Percentiles rank a stretch among this genome's conserved stretches.
phyloP scores from a whole-genome alignment of 2,113 vertebrate genomes.

The Cichladusa arquata region DNA sequence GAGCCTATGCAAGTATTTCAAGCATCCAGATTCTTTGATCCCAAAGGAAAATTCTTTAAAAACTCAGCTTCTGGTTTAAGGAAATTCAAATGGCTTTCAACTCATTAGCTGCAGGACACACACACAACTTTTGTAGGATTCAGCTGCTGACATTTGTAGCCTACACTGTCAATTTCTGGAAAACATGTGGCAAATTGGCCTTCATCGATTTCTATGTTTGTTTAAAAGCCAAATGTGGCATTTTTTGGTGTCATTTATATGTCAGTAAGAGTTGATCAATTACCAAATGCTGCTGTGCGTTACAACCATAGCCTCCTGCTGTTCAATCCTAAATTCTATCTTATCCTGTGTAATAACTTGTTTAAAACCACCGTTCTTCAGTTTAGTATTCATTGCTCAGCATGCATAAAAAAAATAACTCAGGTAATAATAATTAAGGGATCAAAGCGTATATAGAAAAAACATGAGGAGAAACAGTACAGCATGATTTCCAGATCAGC shows the following conservation, averaged over 20 bases:
- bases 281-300: not conserved
- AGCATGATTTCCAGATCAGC: not conserved
- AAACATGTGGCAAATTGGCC: not conserved
- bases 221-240: not conserved
- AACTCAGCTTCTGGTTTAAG: not conserved
- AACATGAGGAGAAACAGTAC: not conserved
- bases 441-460: not conserved
- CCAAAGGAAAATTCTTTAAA: not conserved
- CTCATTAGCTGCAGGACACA: not conserved
- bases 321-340: not conserved
- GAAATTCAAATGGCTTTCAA: not conserved
- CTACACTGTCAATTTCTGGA: not conserved
- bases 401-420: not conserved
- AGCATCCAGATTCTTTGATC: not conserved
- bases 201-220: not conserved
- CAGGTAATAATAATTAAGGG: not conserved
- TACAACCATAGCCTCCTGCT: not conserved
- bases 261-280: not conserved
- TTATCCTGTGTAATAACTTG: not conserved
- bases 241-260: not conserved
- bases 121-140: not conserved
- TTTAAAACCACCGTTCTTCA: rapidly evolving
- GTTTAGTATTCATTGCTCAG: not conserved
- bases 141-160: not conserved
- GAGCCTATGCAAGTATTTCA: not conserved